Percentiles rank a stretch among this genome's conserved stretches.
These are phyloP conservation scores for Rhinolophus sinicus DNA, from an alignment of 2,113 vertebrate genomes.

Conservation along the genomic window DNA sequence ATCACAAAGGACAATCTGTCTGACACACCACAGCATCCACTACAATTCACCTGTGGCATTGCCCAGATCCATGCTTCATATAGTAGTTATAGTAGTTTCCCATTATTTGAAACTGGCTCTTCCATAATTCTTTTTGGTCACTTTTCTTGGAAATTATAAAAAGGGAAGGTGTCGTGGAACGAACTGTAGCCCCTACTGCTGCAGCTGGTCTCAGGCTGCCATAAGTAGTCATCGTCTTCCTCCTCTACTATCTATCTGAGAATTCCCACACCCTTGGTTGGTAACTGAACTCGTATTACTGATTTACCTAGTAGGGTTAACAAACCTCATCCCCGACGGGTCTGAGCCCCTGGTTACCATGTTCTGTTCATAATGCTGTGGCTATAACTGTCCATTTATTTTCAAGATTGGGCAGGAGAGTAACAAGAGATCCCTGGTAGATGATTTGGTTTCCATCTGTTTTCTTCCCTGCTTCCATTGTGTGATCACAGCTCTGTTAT, in stretches of 20 bases:
- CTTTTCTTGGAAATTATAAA: neutral
- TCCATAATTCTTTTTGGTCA: neutral
- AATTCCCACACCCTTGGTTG: neutral
- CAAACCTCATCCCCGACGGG: neutral
- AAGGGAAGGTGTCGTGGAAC: neutral
- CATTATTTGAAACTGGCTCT: neutral
- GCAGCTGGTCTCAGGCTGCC: neutral
- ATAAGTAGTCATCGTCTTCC: neutral
- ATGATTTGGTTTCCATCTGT: neutral
- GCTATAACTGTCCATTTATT: neutral
- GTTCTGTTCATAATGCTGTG: neutral
- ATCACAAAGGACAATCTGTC: too few species aligned
- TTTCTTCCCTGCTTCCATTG: neutral
- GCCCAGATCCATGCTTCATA: neutral
- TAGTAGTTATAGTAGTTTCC: neutral
- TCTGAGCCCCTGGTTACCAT: neutral
- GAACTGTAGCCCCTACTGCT: neutral
- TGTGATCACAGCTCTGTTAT: neutral
- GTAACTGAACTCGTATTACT: neutral
- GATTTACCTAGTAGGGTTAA: neutral
- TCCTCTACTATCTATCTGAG: neutral
- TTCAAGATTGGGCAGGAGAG: neutral
- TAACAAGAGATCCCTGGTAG: neutral
- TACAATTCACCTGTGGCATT: neutral
- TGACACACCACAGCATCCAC: neutral